A percentile compares a stretch with the other conserved stretches of the same genome.
Conservation (phyloP, 2,797 vertebrate species). For the Anguilla pacifica region DNA sequence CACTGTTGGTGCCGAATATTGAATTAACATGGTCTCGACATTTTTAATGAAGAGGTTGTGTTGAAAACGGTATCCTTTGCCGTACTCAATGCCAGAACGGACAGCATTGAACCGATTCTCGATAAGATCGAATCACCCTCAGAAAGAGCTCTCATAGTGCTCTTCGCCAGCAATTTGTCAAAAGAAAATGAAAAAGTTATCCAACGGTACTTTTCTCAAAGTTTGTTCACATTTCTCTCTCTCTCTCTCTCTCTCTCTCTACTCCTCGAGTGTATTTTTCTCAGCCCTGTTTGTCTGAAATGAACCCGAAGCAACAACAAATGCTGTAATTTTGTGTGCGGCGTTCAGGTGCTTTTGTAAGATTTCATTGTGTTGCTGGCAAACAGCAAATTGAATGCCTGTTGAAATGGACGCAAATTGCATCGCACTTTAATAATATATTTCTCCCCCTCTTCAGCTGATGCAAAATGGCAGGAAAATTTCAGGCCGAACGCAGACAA, state of each 20-base stretch:
- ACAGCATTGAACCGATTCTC: not conserved
- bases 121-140: not conserved
- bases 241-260: not conserved
- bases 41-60: not conserved
- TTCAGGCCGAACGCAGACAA: not conserved
- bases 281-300: not conserved
- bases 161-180: not conserved
- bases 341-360: not conserved
- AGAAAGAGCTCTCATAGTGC: not conserved
- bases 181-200: not conserved
- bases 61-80: not conserved
- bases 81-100: not conserved
- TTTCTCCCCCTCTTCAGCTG: not conserved
- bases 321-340: not conserved
- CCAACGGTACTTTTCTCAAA: not conserved
- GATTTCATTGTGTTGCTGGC: not conserved
- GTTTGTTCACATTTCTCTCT: not conserved
- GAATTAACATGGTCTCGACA: not conserved
- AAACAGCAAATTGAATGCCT: not conserved
- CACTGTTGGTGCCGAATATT: not conserved
- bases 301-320: not conserved
- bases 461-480: not conserved
- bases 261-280: not conserved
- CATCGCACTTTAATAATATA: not conserved
- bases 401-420: not conserved